Percentiles rank a stretch among this genome's conserved stretches.
phyloP scores from a whole-genome alignment of 2,888 invertebrate species.

The Melinopterus prodromus region DNA sequence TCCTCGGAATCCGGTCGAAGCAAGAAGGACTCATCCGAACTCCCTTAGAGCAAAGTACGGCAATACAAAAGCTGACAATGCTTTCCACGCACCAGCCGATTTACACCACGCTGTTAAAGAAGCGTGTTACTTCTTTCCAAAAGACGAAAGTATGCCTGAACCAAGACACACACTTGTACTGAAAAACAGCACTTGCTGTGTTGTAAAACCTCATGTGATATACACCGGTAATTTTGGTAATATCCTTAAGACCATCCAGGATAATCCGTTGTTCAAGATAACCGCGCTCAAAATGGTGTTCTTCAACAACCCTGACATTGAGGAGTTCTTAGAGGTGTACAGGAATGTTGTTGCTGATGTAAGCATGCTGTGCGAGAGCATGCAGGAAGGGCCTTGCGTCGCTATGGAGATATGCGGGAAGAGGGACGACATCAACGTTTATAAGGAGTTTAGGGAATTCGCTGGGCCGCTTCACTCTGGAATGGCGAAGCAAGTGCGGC shows the following conservation, averaged over 20 bases:
- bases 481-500: constrained; percentile 84
- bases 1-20: constrained; percentile 68
- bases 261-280: constrained; percentile 76
- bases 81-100: constrained; percentile 72
- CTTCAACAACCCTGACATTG: constrained; percentile 82
- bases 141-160: constrained; percentile 46
- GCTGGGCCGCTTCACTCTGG: constrained; percentile 94
- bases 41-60: constrained; percentile 74
- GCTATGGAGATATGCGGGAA: constrained; percentile 83
- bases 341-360: constrained; percentile 83
- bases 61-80: constrained; percentile 71
- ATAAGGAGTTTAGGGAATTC: constrained; percentile 80
- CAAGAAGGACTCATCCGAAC: constrained; percentile 63
- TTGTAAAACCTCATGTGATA: constrained; percentile 91
- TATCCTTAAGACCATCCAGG: constrained; percentile 76
- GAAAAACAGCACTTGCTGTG: constrained; percentile 77
- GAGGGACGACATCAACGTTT: constrained; percentile 64
- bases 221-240: constrained; percentile 76
- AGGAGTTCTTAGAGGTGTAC: constrained; percentile 93
- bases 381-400: constrained; percentile 85
- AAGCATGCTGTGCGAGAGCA: constrained; percentile 83
- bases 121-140: constrained; percentile 70
- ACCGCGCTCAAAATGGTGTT: constrained; percentile 82
- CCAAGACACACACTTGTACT: constrained; percentile 65
- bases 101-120: constrained; percentile 65